Evolutionary conservation across 2,888 invertebrate genomes (phyloP).

Genomic region (Pristionchus mayeri): DNA sequence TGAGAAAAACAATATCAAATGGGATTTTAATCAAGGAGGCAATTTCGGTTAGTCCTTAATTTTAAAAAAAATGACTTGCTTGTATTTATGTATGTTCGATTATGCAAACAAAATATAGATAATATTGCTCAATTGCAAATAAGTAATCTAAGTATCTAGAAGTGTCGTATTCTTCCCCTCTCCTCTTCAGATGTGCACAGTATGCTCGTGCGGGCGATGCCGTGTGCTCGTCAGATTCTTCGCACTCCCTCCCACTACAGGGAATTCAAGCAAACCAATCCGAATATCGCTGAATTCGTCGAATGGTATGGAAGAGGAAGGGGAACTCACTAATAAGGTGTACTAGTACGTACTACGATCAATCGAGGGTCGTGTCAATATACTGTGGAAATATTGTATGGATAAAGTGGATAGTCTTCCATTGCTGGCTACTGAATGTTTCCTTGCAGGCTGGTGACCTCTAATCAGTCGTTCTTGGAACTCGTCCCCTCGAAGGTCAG

Average conservation of each 20-base stretch:
- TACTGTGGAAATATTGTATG: too few relatives aligned
- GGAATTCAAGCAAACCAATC: background rate
- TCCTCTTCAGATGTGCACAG: background rate
- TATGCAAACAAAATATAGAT: background rate
- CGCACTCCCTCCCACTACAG: background rate
- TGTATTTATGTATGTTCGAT: background rate
- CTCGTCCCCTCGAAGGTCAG: background rate
- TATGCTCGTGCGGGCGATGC: background rate
- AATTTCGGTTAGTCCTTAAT: background rate
- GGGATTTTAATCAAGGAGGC: background rate
- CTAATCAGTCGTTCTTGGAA: background rate
- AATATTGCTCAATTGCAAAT: background rate
- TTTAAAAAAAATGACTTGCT: background rate
- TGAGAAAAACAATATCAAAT: background rate
- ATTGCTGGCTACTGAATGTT: too few relatives aligned
- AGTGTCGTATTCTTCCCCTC: background rate
- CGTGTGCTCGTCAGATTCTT: background rate
- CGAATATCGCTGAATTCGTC: background rate
- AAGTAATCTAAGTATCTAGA: too few relatives aligned
- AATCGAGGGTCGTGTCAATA: too few relatives aligned
- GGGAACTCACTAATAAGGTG: too few relatives aligned
- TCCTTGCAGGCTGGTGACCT: constrained; percentile 13
- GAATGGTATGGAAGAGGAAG: background rate
- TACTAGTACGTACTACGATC: too few relatives aligned
- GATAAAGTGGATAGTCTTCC: too few relatives aligned